phyloP scores from a whole-genome alignment of 2,888 invertebrate species.

The Hetaerina titia region DNA sequence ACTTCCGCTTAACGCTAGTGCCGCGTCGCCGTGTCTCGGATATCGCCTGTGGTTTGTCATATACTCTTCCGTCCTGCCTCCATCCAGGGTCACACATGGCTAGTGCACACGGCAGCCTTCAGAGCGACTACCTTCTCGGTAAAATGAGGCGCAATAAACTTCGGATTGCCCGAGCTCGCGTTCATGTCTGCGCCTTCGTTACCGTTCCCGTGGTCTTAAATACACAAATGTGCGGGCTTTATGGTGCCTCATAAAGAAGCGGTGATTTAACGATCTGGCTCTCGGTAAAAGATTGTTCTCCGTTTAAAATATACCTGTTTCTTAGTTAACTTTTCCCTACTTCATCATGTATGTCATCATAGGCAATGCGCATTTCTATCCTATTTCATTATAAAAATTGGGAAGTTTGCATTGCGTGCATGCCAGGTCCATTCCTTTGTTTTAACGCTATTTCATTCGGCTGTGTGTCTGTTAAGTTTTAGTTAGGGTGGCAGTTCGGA shows the following conservation, averaged over 20 bases:
- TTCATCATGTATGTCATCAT: neutral
- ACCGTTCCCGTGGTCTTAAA: neutral
- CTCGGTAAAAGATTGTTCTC: neutral
- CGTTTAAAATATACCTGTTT: neutral
- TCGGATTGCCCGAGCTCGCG: neutral
- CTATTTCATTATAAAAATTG: neutral
- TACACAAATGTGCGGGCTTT: neutral
- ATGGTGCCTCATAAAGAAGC: neutral
- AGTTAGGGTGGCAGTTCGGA: no score
- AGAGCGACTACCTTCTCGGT: neutral
- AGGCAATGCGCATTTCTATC: neutral
- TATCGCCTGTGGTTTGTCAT: neutral
- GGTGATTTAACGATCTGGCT: neutral
- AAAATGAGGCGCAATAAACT: neutral
- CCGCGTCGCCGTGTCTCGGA: neutral
- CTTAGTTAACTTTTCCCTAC: neutral
- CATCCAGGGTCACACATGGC: neutral
- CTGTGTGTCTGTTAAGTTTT: no score
- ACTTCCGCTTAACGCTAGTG: neutral
- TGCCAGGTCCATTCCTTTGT: neutral
- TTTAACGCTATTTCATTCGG: neutral
- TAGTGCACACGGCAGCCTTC: neutral
- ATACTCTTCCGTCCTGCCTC: neutral
- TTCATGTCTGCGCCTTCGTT: neutral
- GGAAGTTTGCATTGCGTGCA: neutral